Conservation (phyloP, 35 echinoderm and acorn worm genomes). For the Diadema setosum region DNA sequence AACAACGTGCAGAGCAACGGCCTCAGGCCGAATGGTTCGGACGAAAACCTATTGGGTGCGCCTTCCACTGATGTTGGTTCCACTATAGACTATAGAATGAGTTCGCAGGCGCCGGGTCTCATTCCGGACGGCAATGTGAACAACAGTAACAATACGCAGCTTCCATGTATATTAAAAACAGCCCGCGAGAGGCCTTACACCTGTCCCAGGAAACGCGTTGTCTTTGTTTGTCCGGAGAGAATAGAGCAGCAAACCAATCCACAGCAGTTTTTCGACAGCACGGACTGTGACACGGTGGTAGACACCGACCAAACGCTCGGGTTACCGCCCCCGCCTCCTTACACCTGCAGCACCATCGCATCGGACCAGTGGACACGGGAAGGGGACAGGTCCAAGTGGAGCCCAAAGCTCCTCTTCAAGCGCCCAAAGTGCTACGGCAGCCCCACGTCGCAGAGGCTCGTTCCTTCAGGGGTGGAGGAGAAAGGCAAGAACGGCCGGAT, state of each 20-base stretch:
- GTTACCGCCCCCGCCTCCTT: background rate
- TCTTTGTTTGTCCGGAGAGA: background rate
- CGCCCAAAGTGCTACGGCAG: background rate
- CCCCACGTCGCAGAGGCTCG: background rate
- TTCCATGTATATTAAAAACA: slow-evolving; percentile 3
- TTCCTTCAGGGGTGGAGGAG: background rate
- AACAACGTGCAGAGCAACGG: slow-evolving; percentile 10
- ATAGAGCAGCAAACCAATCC: background rate
- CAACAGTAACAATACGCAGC: slow-evolving; percentile 36
- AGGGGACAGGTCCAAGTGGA: background rate
- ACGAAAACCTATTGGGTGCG: background rate
- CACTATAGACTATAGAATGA: too few relatives aligned
- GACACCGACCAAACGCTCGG: background rate
- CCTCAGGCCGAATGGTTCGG: background rate
- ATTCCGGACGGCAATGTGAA: slow-evolving; percentile 1
- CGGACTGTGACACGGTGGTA: background rate
- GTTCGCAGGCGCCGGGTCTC: background rate
- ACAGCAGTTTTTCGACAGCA: background rate
- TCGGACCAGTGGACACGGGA: slow-evolving; percentile 9
- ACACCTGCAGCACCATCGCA: background rate
- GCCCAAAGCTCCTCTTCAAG: slow-evolving; percentile 3
- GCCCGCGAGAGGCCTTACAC: background rate
- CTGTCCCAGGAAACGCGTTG: background rate
- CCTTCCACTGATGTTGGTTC: too few relatives aligned
- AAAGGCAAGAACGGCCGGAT: slow-evolving; percentile 28